Percentiles rank a stretch among this genome's conserved stretches.
Evolutionary conservation across 1,140 invertebrate species (phyloP).

Genomic region (Acarapis woodi): DNA sequence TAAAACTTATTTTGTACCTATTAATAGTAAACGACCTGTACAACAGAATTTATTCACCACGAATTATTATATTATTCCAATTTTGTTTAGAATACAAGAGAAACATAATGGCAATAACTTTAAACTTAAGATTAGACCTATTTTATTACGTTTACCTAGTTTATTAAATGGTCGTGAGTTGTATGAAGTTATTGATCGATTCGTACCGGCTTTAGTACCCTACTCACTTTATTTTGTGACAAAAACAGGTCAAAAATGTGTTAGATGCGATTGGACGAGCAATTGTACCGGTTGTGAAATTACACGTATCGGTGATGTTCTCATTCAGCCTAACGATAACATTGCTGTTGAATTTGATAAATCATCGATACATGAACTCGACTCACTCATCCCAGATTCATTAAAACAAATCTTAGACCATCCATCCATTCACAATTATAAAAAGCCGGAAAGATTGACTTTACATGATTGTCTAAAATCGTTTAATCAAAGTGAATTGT

Average conservation of each 20-base stretch:
- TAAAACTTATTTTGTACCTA: not conserved
- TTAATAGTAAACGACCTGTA: not conserved
- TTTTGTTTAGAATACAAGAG: not conserved
- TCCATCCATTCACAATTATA: conserved; percentile 16
- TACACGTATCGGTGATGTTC: conserved; percentile 21
- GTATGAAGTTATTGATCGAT: conserved; percentile 21
- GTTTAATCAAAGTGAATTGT: conserved; percentile 20
- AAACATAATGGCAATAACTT: not conserved
- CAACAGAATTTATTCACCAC: not conserved
- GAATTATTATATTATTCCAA: not conserved
- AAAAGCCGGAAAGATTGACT: conserved; percentile 25
- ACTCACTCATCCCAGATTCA: conserved; percentile 1
- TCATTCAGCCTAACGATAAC: conserved; percentile 25
- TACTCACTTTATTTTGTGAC: conserved; percentile 20
- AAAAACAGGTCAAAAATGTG: conserved; percentile 26
- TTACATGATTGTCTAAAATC: conserved; percentile 34
- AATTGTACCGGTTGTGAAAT: conserved; percentile 31
- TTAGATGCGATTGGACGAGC: conserved; percentile 26
- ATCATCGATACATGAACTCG: conserved; percentile 12
- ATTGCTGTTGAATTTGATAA: conserved; percentile 23
- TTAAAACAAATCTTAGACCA: conserved; percentile 11
- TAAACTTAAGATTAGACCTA: not conserved
- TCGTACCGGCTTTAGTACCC: conserved; percentile 20
- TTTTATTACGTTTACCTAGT: conserved; percentile 18
- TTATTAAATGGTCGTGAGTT: conserved; percentile 23